Conservation (phyloP, 2,888 invertebrate genomes). For the Oxytorus armatus region DNA sequence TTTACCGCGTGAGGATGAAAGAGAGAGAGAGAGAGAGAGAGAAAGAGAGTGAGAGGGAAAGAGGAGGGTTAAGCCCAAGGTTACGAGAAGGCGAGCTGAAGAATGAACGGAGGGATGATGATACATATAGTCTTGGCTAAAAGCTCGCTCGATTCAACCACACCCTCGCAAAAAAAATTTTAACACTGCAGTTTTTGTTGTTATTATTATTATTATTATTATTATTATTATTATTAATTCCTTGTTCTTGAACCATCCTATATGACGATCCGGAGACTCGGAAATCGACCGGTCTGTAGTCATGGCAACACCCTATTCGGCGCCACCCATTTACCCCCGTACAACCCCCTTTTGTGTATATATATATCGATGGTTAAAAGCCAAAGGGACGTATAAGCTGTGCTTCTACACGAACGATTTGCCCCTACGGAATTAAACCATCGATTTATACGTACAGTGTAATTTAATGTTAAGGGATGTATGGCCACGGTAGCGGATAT, state of each 20-base stretch:
- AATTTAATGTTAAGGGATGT: no score
- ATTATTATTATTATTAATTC: conserved; percentile 57
- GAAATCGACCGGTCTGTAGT: conserved; percentile 80
- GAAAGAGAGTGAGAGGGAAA: neutral
- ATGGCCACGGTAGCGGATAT: no score
- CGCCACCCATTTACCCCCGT: conserved; percentile 66
- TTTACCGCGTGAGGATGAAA: neutral
- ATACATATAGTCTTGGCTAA: neutral
- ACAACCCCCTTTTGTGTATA: conserved; percentile 53
- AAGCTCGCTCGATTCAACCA: conserved; percentile 11
- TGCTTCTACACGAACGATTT: no score
- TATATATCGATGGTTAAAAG: no score
- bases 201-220: conserved; percentile 53
- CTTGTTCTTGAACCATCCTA: conserved; percentile 60
- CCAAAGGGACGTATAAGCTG: no score
- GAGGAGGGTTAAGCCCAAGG: conserved; percentile 31
- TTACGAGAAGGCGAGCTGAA: conserved; percentile 34
- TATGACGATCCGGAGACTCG: conserved; percentile 64
- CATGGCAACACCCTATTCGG: conserved; percentile 75
- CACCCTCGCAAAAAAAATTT: conserved; percentile 5
- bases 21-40: neutral
- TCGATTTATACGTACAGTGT: no score
- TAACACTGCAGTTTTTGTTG: no score
- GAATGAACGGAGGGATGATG: neutral
- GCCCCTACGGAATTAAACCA: no score